Evolutionary conservation across 2,113 vertebrate genomes (phyloP).

Genomic region (Columbina picui): DNA sequence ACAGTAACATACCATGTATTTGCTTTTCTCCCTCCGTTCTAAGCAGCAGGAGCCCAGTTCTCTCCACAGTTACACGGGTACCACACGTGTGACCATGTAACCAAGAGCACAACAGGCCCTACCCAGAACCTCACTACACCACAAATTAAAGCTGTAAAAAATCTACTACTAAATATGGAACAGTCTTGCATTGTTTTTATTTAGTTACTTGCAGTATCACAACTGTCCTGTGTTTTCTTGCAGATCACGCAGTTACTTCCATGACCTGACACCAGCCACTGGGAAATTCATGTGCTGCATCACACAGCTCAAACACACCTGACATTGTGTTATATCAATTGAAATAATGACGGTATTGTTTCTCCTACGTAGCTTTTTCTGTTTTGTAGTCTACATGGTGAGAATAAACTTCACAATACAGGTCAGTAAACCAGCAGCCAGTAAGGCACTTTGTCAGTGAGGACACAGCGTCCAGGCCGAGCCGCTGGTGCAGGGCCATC

Average conservation of each 20-base stretch:
- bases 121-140: background rate
- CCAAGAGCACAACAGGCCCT: background rate
- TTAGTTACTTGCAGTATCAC: background rate
- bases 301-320: background rate
- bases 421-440: constrained; percentile 64
- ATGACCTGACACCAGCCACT: background rate
- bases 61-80: background rate
- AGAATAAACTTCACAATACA: constrained; percentile 52
- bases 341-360: background rate
- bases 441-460: constrained; percentile 80
- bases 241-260: background rate
- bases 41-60: background rate
- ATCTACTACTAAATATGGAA: background rate
- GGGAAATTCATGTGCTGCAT: background rate
- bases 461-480: constrained; percentile 50
- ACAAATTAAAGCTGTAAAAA: background rate
- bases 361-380: background rate
- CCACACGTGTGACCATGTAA: accelerated
- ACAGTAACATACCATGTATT: background rate
- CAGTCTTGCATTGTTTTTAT: background rate
- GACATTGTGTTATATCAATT: background rate
- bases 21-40: background rate
- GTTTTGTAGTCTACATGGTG: background rate
- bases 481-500: background rate
- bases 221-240: background rate